These are phyloP conservation scores for Epinephelus moara DNA, from an alignment of 2,113 vertebrate genomes.

Conservation along the genomic window DNA sequence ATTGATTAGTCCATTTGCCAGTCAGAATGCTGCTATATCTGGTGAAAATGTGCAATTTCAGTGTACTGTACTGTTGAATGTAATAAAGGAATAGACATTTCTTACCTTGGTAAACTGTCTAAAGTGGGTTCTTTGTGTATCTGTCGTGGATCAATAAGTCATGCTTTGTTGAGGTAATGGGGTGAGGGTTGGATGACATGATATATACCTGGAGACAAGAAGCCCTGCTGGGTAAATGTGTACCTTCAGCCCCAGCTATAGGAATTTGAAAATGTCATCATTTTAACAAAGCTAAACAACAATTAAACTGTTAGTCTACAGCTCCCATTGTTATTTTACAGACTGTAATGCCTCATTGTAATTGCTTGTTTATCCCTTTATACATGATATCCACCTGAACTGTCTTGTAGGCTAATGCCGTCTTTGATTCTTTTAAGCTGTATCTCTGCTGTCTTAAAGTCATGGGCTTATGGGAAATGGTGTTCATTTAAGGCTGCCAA, in stretches of 20 bases:
- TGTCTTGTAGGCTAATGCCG: too few species aligned
- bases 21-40: slow-evolving; percentile 87
- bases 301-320: neutral
- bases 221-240: neutral
- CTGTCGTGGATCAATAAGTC: neutral
- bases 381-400: too few species aligned
- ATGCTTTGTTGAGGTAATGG: neutral
- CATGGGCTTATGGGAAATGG: too few species aligned
- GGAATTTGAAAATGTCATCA: neutral
- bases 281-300: neutral
- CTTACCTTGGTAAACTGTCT: slow-evolving; percentile 80
- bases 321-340: neutral
- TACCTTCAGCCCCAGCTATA: neutral
- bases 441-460: too few species aligned
- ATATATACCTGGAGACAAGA: neutral
- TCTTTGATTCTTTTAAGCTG: too few species aligned
- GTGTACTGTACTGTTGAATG: slow-evolving; percentile 86
- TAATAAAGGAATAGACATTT: slow-evolving; percentile 84
- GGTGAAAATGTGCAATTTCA: slow-evolving; percentile 86
- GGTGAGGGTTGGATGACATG: neutral
- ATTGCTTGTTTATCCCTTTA: too few species aligned
- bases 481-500: too few species aligned
- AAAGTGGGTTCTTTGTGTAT: neutral
- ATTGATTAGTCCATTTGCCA: slow-evolving; percentile 79
- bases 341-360: too few species aligned